Conservation (phyloP, 2,888 invertebrate species). For the Ptychoptera albimana region DNA sequence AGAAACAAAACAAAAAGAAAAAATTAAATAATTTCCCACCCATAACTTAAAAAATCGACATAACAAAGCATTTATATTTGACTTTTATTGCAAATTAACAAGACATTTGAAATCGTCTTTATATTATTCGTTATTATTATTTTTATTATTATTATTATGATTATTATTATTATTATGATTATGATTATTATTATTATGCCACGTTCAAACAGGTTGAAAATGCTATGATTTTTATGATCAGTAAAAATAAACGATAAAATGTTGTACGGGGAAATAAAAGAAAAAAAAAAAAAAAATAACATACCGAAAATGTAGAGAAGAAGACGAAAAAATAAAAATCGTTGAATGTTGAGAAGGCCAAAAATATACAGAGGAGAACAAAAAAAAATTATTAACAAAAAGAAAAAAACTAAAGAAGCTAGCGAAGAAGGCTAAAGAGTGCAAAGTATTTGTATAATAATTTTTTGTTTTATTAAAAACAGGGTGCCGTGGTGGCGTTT, state of each 20-base stretch:
- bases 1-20: too few relatives aligned
- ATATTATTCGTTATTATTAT: constrained; percentile 11
- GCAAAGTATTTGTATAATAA: too few relatives aligned
- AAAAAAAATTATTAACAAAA: too few relatives aligned
- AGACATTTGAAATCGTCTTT: constrained; percentile 14
- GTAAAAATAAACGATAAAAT: not conserved
- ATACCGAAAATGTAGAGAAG: not conserved
- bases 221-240: not conserved
- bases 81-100: constrained; percentile 13
- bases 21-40: not conserved
- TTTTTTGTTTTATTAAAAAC: too few relatives aligned
- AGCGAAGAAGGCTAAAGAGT: too few relatives aligned
- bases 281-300: too few relatives aligned
- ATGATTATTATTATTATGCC: constrained; percentile 4
- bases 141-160: constrained; percentile 12
- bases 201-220: not conserved
- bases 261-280: not conserved
- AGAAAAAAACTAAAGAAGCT: too few relatives aligned
- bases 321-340: too few relatives aligned
- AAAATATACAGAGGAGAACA: too few relatives aligned
- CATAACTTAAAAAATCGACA: not conserved
- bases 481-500: too few relatives aligned
- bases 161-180: constrained; percentile 6
- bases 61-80: not conserved
- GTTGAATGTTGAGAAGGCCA: not conserved